phyloP scores from a whole-genome alignment of 2,888 invertebrate genomes.

The Rhingia campestris region DNA sequence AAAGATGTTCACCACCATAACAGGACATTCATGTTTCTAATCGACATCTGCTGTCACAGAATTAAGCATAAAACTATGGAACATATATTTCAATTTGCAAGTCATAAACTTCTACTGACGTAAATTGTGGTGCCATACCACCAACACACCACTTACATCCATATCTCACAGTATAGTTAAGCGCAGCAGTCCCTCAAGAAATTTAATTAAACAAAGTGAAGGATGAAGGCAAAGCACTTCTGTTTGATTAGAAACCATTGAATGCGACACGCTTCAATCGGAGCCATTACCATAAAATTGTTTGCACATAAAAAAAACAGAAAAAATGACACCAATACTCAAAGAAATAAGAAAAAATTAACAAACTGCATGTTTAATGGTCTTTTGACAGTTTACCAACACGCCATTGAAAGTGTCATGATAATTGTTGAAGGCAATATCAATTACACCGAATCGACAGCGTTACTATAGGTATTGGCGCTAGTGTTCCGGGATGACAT shows the following conservation, averaged over 20 bases:
- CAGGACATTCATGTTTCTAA: too few relatives aligned
- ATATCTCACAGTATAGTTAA: background rate
- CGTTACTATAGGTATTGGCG: conserved; percentile 7
- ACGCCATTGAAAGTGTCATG: conserved; percentile 24
- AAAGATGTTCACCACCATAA: too few relatives aligned
- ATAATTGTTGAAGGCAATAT: conserved; percentile 20
- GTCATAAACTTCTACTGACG: conserved; percentile 45
- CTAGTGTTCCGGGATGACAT: conserved; percentile 11
- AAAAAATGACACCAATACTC: background rate
- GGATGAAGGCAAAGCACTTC: conserved; percentile 39
- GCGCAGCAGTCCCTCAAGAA: conserved; percentile 13
- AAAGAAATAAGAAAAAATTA: too few relatives aligned
- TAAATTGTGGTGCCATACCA: conserved; percentile 5
- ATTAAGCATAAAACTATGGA: background rate
- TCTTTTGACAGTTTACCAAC: conserved; percentile 17
- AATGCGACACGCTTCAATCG: conserved; percentile 34
- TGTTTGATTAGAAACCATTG: conserved; percentile 34
- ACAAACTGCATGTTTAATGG: background rate
- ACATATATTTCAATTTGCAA: conserved; percentile 37
- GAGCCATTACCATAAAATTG: conserved; percentile 34
- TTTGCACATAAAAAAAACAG: conserved; percentile 5
- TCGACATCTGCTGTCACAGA: background rate
- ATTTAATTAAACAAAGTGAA: conserved; percentile 31
- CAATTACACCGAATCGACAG: conserved; percentile 20
- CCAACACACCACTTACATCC: background rate